Conservation (phyloP, 1,140 invertebrate species). For the Brachionus angularis region DNA sequence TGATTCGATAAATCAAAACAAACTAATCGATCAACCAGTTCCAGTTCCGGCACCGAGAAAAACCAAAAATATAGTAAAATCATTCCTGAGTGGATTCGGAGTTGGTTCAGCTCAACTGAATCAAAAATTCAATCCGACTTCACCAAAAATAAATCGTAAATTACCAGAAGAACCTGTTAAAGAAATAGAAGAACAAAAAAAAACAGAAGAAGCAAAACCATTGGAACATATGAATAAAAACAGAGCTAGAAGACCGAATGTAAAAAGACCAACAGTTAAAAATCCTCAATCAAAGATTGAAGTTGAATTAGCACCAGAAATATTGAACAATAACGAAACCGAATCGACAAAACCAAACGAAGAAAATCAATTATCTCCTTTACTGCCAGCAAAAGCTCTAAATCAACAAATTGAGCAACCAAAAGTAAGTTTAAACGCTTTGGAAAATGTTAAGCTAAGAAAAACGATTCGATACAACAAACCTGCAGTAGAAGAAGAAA, state of each 20-base stretch:
- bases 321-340: not conserved
- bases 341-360: not conserved
- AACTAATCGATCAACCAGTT: no score
- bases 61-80: slow-evolving; percentile 3
- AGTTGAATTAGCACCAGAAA: not conserved
- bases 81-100: not conserved
- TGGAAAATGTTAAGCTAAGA: slow-evolving; percentile 20
- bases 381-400: not conserved
- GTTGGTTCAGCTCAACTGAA: not conserved
- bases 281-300: slow-evolving; percentile 16
- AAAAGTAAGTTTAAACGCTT: slow-evolving; percentile 1
- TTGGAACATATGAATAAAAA: slow-evolving; percentile 33
- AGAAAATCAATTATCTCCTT: not conserved
- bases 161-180: not conserved
- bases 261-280: slow-evolving; percentile 28
- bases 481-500: not conserved
- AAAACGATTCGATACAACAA: slow-evolving; percentile 31
- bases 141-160: slow-evolving; percentile 11
- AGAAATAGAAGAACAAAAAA: slow-evolving; percentile 1
- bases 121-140: not conserved
- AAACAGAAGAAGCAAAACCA: not conserved
- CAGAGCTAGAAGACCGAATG: slow-evolving; percentile 5
- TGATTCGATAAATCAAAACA: no score
- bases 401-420: slow-evolving; percentile 2
- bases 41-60: not conserved